Conservation (phyloP, 2,113 vertebrate genomes). For the Dromas ardeola region DNA sequence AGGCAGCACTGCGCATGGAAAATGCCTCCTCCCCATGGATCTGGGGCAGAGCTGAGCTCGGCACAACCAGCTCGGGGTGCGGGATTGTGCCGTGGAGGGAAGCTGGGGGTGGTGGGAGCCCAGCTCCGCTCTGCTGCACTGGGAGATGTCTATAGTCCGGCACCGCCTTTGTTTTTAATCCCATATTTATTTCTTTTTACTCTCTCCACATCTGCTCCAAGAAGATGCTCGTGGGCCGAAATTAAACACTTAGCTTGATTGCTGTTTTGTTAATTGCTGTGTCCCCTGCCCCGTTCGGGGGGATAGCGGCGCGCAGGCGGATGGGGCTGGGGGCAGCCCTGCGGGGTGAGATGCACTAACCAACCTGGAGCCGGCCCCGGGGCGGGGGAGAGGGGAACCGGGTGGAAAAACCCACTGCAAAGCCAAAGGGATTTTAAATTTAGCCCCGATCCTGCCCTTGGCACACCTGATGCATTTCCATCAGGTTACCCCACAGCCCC, state of each 20-base stretch:
- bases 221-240: conserved; percentile 73
- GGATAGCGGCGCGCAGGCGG: background rate
- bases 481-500: background rate
- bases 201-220: conserved; percentile 59
- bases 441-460: background rate
- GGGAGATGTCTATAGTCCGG: background rate
- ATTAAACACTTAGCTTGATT: conserved; percentile 78
- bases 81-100: fast-evolving
- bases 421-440: background rate
- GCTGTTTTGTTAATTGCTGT: conserved; percentile 75
- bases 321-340: background rate
- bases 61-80: background rate
- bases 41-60: background rate
- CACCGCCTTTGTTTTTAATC: conserved; percentile 70
- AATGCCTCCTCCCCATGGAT: background rate
- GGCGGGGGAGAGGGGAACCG: fast-evolving
- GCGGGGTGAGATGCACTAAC: background rate
- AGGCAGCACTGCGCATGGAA: background rate
- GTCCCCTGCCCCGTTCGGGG: background rate
- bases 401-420: background rate
- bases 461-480: background rate
- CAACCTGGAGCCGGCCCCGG: background rate
- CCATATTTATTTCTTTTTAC: background rate
- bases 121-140: fast-evolving
- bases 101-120: background rate